Evolutionary conservation across 2,113 vertebrate genomes (phyloP), one percentile per base, ranked within the genome.

Genomic region (Furnarius figulus): DNA sequence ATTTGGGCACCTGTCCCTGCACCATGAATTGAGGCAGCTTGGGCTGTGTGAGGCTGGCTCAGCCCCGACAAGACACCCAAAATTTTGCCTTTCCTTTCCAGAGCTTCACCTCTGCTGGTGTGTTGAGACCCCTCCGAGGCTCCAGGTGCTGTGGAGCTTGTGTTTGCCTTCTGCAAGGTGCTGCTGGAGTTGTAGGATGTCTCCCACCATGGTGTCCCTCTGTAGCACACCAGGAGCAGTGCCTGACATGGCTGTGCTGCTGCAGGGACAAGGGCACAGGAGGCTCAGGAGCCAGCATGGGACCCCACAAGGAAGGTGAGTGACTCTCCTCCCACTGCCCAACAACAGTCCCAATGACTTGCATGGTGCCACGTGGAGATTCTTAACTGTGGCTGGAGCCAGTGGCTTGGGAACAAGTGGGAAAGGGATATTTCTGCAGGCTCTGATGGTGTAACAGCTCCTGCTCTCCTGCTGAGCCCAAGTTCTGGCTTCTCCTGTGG

Each of bases 171-270:
- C 50, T 78, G 42, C 39, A 66, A 50, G 27, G 39, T 15, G 46
- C 42, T 71, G 85, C 35, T 85, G 55, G 23, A 10, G 8, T 40
- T 47, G 39, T 49, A 10, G 31, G 46, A 18, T 10, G 6, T 52
- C 85, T 63, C 55, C 20, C 10, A 27, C 81, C 27, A 39, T 9
- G 5, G 30, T 44, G 17, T 31, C 12, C 11, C 40, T 42, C 40
- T 15, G 40, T 42, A 42, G 14, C 40, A 42, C 14, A 14, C 40
- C n/a, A 15, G 40, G 13, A 63, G 49, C 44, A 81, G 27, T 55
- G 23, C 39, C n/a, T 28, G 44, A 28, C 77, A 56, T 9, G 12
- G 3, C 49, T 0, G 0, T 8, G 4, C 42, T 53, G 65, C 78
- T 74, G 27, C 5, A 3, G 35, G 70, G 49, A 82, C 27, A 39